phyloP scores from a whole-genome alignment of 2,797 vertebrate genomes.

The Pyrocephalus nanus region DNA sequence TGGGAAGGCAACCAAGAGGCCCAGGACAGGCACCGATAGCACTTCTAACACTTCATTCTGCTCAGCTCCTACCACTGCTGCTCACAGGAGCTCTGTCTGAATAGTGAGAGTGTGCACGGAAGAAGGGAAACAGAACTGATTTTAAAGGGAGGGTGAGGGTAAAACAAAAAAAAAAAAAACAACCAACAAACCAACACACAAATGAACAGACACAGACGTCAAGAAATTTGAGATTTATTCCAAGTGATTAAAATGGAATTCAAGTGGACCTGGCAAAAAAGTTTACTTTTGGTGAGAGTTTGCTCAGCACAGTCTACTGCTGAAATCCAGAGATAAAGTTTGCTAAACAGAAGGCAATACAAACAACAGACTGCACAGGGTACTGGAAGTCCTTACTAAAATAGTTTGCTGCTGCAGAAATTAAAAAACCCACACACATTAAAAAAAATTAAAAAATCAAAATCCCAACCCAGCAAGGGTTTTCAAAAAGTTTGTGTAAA shows the following conservation, averaged over 20 bases:
- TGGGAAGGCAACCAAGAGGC: constrained; percentile 52
- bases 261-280: constrained; percentile 7
- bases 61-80: background rate
- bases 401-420: background rate
- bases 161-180: background rate
- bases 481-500: background rate
- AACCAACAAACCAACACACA: background rate
- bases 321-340: constrained; percentile 30
- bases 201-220: background rate
- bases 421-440: background rate
- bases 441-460: background rate
- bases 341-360: background rate
- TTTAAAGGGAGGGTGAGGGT: background rate
- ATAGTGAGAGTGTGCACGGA: background rate
- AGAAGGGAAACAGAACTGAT: background rate
- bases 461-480: background rate
- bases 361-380: background rate
- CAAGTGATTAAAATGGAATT: constrained; percentile 56
- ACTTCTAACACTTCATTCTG: background rate
- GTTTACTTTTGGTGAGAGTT: constrained; percentile 22
- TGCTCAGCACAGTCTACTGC: background rate
- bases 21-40: constrained; percentile 53
- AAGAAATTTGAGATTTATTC: constrained; percentile 7
- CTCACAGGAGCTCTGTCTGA: constrained; percentile 7
- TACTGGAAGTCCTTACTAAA: background rate